Percentiles rank a stretch among this genome's conserved stretches.
phyloP scores from a whole-genome alignment of 2,113 vertebrate species.

The Pollachius pollachius region DNA sequence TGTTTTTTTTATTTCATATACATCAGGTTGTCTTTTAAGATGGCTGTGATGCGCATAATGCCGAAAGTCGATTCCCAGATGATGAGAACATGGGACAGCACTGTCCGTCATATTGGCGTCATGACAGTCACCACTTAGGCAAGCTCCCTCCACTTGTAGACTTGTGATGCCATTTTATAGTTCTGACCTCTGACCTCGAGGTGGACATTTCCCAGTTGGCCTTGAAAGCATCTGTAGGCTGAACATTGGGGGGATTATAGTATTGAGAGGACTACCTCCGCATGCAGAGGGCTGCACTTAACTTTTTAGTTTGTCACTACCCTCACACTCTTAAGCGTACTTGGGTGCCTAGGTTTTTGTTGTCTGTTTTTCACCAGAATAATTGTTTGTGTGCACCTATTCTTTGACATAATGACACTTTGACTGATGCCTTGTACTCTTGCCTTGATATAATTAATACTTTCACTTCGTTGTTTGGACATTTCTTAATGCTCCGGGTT shows the following conservation, averaged over 20 bases:
- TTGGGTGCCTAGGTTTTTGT: background rate
- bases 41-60: too few species aligned
- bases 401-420: background rate
- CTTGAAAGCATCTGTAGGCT: background rate
- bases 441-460: background rate
- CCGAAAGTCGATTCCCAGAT: too few species aligned
- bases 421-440: background rate
- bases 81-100: too few species aligned
- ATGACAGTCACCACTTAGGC: too few species aligned
- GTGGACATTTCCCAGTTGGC: constrained; percentile 7
- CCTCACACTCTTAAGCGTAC: too few species aligned
- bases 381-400: background rate
- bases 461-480: background rate
- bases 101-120: too few species aligned
- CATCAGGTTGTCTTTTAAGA: too few species aligned
- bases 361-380: background rate
- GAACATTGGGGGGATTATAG: background rate
- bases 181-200: background rate
- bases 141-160: too few species aligned
- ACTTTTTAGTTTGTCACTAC: too few species aligned
- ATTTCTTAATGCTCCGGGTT: too few species aligned
- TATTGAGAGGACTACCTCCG: background rate
- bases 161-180: background rate
- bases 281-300: too few species aligned
- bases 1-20: too few species aligned